Percentiles rank a stretch among this genome's conserved stretches.
phyloP scores from a whole-genome alignment of 2,797 vertebrate genomes.

The Chelon auratus region DNA sequence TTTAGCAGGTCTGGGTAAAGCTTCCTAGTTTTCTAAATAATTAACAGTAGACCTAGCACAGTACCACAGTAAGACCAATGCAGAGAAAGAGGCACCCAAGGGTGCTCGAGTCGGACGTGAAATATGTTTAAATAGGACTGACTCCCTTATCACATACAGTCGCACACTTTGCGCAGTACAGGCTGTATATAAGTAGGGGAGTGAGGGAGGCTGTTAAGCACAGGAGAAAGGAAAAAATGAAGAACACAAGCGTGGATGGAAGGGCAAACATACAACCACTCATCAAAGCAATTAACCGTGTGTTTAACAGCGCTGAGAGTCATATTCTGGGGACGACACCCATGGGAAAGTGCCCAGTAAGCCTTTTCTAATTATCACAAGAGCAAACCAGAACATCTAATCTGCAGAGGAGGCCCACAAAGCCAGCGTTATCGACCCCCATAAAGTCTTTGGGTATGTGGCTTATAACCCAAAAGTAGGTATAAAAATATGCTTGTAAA shows the following conservation, averaged over 20 bases:
- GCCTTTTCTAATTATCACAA: constrained; percentile 71
- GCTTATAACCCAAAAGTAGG: constrained; percentile 34
- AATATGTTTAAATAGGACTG: constrained; percentile 42
- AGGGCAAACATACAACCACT: constrained; percentile 42
- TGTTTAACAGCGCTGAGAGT: constrained; percentile 53
- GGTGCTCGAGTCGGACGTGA: constrained; percentile 20
- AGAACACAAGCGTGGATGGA: constrained; percentile 21
- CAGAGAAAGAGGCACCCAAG: constrained; percentile 27
- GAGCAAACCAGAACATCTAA: constrained; percentile 62
- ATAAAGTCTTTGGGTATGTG: constrained; percentile 34
- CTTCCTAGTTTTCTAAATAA: neutral
- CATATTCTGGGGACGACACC: constrained; percentile 44
- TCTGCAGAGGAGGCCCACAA: constrained; percentile 41
- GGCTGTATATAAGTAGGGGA: neutral
- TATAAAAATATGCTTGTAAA: constrained; percentile 23
- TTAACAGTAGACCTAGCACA: constrained; percentile 12
- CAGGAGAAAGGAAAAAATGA: constrained; percentile 6
- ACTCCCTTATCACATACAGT: constrained; percentile 12
- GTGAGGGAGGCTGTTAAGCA: constrained; percentile 21
- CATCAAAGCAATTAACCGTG: constrained; percentile 58
- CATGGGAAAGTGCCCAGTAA: constrained; percentile 55
- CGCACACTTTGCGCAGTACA: neutral
- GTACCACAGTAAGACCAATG: constrained; percentile 11
- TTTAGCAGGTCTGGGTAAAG: neutral
- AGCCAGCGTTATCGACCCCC: constrained; percentile 39